phyloP scores from a whole-genome alignment of 2,888 invertebrate species.

The Chelonus formosanus region DNA sequence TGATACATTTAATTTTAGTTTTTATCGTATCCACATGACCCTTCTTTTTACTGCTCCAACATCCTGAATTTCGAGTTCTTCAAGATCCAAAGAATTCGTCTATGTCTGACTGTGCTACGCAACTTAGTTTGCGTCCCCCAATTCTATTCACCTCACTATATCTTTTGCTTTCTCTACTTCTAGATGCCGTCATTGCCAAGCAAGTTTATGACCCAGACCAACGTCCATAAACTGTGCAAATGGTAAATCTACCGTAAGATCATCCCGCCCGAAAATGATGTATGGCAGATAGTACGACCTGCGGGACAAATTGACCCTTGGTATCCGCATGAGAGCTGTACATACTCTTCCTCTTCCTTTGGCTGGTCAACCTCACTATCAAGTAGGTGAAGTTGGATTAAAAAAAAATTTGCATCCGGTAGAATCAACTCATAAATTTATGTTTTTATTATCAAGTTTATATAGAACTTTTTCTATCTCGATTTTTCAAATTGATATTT shows the following conservation, averaged over 20 bases:
- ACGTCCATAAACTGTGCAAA: conserved; percentile 65
- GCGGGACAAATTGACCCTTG: conserved; percentile 20
- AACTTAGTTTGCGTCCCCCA: neutral
- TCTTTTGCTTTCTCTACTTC: conserved; percentile 44
- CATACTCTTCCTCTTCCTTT: conserved; percentile 22
- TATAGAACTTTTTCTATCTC: too few species aligned
- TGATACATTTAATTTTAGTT: too few species aligned
- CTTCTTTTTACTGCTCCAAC: too few species aligned
- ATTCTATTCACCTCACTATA: neutral
- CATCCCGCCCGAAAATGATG: conserved; percentile 66
- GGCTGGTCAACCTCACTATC: conserved; percentile 1
- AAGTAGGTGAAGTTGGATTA: too few species aligned
- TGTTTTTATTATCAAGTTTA: too few species aligned
- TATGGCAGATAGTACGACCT: conserved; percentile 57
- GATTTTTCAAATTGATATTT: too few species aligned
- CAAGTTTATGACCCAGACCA: conserved; percentile 65
- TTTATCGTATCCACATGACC: neutral
- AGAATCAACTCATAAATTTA: too few species aligned
- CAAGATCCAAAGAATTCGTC: too few species aligned
- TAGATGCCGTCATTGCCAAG: conserved; percentile 63
- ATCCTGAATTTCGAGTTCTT: too few species aligned
- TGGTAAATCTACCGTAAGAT: conserved; percentile 66
- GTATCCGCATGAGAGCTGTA: conserved; percentile 6
- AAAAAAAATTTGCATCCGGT: too few species aligned
- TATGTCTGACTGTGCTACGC: too few species aligned